phyloP scores from a whole-genome alignment of 2,888 invertebrate genomes.

The Orthonevra nobilis region DNA sequence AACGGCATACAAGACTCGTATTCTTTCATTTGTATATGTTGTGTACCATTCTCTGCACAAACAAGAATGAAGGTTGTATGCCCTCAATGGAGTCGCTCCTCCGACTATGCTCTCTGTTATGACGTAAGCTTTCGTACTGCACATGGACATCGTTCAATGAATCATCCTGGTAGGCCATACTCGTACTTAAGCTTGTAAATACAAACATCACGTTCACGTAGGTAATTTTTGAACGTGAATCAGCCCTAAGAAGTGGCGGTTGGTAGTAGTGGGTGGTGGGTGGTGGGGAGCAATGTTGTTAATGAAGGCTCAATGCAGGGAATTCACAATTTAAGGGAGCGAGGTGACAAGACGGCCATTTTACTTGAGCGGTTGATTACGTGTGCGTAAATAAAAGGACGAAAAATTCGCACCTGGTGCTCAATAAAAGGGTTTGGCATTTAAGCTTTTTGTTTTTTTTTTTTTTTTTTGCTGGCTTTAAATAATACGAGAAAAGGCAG shows the following conservation, averaged over 20 bases:
- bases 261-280: no score
- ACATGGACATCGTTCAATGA: constrained; percentile 9
- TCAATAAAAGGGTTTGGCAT: constrained; percentile 12
- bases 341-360: no score
- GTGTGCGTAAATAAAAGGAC: not conserved
- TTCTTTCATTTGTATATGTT: constrained; percentile 37
- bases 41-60: not conserved
- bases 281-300: no score
- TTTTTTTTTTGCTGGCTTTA: not conserved
- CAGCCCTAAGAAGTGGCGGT: no score
- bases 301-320: no score
- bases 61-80: not conserved
- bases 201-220: no score
- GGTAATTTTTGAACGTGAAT: no score
- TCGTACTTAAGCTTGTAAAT: no score
- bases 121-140: not conserved
- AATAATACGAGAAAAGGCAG: not conserved
- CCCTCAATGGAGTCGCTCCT: not conserved
- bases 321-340: no score
- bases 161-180: no score
- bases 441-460: no score
- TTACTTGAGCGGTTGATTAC: no score
- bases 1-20: constrained; percentile 25
- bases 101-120: not conserved
- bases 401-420: constrained; percentile 11